Evolutionary conservation across 2,113 vertebrate genomes (phyloP).

Genomic region (Numenius arquata): DNA sequence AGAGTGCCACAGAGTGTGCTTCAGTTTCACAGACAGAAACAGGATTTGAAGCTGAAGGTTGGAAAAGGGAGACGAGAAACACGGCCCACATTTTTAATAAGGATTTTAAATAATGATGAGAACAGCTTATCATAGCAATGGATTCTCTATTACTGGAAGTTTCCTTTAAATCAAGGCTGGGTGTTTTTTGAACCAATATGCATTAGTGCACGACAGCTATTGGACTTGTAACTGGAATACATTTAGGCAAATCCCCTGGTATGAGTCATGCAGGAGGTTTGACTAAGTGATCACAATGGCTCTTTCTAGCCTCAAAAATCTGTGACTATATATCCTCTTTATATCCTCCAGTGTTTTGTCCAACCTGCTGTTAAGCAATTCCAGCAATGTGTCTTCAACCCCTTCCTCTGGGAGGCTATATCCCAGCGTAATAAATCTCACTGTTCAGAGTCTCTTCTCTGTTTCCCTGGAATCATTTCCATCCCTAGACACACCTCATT

Average conservation of each 20-base stretch:
- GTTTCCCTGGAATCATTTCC: neutral
- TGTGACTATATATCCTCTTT: neutral
- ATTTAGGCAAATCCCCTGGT: neutral
- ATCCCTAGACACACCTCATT: neutral
- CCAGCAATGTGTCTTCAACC: neutral
- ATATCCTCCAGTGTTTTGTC: constrained; percentile 24
- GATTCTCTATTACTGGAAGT: neutral
- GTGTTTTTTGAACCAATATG: neutral
- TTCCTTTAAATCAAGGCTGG: neutral
- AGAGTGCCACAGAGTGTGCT: neutral
- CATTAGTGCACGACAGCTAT: neutral
- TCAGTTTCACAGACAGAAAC: neutral
- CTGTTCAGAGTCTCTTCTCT: neutral
- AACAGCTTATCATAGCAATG: neutral
- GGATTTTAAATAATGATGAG: neutral
- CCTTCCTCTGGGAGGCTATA: neutral
- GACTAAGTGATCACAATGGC: neutral
- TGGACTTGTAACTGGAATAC: neutral
- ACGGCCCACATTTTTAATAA: neutral
- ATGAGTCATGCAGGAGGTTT: neutral
- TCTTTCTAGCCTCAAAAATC: constrained; percentile 13
- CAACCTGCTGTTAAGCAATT: constrained; percentile 9
- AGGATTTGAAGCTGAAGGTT: neutral
- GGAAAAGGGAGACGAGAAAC: neutral
- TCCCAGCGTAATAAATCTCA: constrained; percentile 1